These are phyloP conservation scores for Leistus spinibarbis DNA, from an alignment of 2,888 invertebrate genomes.

Conservation along the genomic window DNA sequence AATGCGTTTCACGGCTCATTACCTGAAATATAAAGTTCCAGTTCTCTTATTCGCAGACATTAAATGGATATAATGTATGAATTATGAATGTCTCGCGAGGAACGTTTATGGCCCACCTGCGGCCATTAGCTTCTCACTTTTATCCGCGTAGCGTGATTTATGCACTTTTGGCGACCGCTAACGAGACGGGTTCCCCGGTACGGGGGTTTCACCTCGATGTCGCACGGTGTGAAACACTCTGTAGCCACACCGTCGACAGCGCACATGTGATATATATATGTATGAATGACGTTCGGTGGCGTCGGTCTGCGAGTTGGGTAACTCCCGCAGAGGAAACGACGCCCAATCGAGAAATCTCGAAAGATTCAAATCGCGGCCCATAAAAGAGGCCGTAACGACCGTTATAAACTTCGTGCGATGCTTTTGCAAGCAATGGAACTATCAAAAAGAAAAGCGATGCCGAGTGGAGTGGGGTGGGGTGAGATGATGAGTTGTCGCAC, in stretches of 20 bases:
- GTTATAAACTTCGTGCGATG: conserved; percentile 45
- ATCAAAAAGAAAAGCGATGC: conserved; percentile 41
- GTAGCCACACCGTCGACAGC: no score
- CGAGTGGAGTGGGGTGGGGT: not conserved
- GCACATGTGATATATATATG: not conserved
- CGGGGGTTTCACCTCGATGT: conserved; percentile 19
- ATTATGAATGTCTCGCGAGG: conserved; percentile 49
- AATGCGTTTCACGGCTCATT: conserved; percentile 38
- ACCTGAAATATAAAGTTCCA: conserved; percentile 38
- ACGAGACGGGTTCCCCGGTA: conserved; percentile 51
- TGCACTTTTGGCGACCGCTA: conserved; percentile 51
- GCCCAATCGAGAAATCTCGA: conserved; percentile 50
- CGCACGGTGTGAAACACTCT: not conserved
- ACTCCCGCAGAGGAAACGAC: conserved; percentile 48
- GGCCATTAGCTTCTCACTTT: conserved; percentile 53
- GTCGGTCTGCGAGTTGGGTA: conserved; percentile 42
- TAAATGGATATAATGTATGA: conserved; percentile 49
- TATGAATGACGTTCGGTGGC: conserved; percentile 39
- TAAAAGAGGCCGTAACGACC: conserved; percentile 50
- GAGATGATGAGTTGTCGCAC: conserved; percentile 2
- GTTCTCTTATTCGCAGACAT: conserved; percentile 35
- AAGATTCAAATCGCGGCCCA: conserved; percentile 51
- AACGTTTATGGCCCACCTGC: conserved; percentile 54
- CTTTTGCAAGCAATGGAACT: conserved; percentile 43
- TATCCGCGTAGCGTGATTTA: conserved; percentile 51